Percentiles rank a stretch among this genome's conserved stretches.
phyloP scores from a whole-genome alignment of 30 jellyfish, hydroid and myxozoan species.

The Hydractinia symbiolongicarpus region DNA sequence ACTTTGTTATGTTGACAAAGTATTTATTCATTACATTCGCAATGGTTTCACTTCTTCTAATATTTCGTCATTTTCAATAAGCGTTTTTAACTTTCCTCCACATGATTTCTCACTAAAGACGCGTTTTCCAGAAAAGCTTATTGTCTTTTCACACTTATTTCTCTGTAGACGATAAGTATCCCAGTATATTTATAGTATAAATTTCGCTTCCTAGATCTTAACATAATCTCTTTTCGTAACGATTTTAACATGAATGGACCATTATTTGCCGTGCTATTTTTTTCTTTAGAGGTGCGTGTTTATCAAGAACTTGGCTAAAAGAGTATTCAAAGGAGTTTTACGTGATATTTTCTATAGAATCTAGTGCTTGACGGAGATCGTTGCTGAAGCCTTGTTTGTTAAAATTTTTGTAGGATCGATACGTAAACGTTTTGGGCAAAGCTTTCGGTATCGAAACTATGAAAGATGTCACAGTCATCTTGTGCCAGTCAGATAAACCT shows the following conservation, averaged over 20 bases:
- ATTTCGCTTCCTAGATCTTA: slow-evolving; percentile 6
- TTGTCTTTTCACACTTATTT: background rate
- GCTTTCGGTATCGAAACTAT: background rate
- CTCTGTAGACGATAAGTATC: background rate
- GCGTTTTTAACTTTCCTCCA: slow-evolving; percentile 2
- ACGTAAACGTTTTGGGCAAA: background rate
- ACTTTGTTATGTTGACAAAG: background rate
- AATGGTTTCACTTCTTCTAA: background rate
- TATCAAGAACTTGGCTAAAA: too few relatives aligned
- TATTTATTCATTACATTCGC: background rate
- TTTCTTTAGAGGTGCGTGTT: too few relatives aligned
- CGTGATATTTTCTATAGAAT: background rate
- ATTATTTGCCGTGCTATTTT: too few relatives aligned
- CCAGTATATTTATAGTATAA: background rate
- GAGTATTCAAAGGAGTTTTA: background rate
- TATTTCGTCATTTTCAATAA: slow-evolving; percentile 4
- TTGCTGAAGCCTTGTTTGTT: slow-evolving; percentile 3
- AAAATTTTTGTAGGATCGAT: background rate
- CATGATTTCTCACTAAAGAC: slow-evolving; percentile 2
- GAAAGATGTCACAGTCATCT: slow-evolving; percentile 9
- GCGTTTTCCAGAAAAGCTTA: background rate
- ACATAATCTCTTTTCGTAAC: slow-evolving; percentile 2
- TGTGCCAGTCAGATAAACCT: slow-evolving; percentile 12
- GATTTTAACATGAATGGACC: slow-evolving; percentile 3
- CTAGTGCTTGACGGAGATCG: background rate